A percentile compares a stretch with the other conserved stretches of the same genome.
Conservation (phyloP, 1,140 invertebrate species). For the Heliconius nattereri region DNA sequence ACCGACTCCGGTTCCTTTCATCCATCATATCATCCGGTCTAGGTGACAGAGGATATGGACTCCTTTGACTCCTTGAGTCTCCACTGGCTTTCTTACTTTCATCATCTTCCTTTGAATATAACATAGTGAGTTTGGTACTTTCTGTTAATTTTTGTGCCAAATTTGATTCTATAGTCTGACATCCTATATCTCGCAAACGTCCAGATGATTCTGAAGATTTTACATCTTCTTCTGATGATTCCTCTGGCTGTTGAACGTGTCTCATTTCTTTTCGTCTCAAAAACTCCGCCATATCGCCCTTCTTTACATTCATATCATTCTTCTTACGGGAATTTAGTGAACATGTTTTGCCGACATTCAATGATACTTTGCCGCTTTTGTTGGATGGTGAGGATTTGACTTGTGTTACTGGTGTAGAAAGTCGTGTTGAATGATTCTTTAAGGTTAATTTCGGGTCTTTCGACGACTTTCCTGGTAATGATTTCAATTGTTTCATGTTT, state of each 20-base stretch:
- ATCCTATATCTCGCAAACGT: conserved; percentile 65
- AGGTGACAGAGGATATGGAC: conserved; percentile 43
- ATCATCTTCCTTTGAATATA: conserved; percentile 68
- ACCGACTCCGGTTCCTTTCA: conserved; percentile 60
- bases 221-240: conserved; percentile 50
- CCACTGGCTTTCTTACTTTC: conserved; percentile 70
- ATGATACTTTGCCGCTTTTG: conserved; percentile 59
- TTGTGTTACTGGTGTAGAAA: conserved; percentile 49
- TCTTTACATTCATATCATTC: conserved; percentile 67
- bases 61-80: conserved; percentile 54
- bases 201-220: conserved; percentile 59
- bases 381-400: conserved; percentile 71
- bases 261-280: conserved; percentile 67
- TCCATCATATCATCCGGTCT: conserved; percentile 62
- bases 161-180: conserved; percentile 73
- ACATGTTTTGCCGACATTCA: conserved; percentile 59
- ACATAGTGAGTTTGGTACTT: conserved; percentile 66
- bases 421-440: conserved; percentile 54
- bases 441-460: conserved; percentile 69
- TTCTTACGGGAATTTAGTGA: conserved; percentile 57
- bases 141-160: conserved; percentile 64
- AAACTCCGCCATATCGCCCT: conserved; percentile 77
- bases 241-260: conserved; percentile 49
- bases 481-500: conserved; percentile 82
- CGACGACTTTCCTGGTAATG: conserved; percentile 76